Percentiles rank a stretch among this genome's conserved stretches.
These are phyloP conservation scores for Helicoverpa assulta DNA, from an alignment of 2,888 invertebrate species.

Conservation along the genomic window DNA sequence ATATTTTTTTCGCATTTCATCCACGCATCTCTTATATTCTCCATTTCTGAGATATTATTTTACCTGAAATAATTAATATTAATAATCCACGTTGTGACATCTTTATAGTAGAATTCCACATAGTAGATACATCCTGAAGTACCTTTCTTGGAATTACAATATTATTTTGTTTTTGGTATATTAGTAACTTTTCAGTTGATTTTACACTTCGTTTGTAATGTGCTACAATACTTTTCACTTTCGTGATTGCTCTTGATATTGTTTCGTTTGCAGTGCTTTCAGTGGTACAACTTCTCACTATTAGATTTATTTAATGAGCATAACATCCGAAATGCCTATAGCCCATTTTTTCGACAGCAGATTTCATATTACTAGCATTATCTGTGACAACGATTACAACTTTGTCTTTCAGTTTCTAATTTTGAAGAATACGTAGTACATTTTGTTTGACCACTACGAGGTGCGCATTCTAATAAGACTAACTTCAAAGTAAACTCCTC, in stretches of 20 bases:
- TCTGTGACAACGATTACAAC: constrained; percentile 31
- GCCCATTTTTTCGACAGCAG: constrained; percentile 21
- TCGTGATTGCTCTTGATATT: constrained; percentile 10
- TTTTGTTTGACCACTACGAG: constrained; percentile 20
- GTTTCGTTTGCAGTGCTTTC: constrained; percentile 28
- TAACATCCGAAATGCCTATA: constrained; percentile 29
- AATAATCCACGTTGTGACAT: constrained; percentile 18
- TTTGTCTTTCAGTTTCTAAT: constrained; percentile 31
- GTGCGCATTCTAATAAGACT: constrained; percentile 29
- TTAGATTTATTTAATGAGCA: constrained; percentile 20
- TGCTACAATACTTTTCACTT: constrained; percentile 35
- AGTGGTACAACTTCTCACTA: constrained; percentile 19
- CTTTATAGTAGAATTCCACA: constrained; percentile 32
- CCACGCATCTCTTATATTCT: too few relatives aligned
- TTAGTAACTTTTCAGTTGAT: constrained; percentile 31
- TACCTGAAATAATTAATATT: too few relatives aligned
- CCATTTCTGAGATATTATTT: too few relatives aligned
- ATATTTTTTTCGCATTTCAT: too few relatives aligned
- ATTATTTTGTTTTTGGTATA: constrained; percentile 37
- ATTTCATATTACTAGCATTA: constrained; percentile 39
- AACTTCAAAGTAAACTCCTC: constrained; percentile 10
- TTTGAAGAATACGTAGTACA: constrained; percentile 20
- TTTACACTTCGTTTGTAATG: constrained; percentile 38
- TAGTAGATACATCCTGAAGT: constrained; percentile 30
- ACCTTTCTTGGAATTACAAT: constrained; percentile 24